phyloP scores from a whole-genome alignment of 2,113 vertebrate species.

The Halichoeres trimaculatus region DNA sequence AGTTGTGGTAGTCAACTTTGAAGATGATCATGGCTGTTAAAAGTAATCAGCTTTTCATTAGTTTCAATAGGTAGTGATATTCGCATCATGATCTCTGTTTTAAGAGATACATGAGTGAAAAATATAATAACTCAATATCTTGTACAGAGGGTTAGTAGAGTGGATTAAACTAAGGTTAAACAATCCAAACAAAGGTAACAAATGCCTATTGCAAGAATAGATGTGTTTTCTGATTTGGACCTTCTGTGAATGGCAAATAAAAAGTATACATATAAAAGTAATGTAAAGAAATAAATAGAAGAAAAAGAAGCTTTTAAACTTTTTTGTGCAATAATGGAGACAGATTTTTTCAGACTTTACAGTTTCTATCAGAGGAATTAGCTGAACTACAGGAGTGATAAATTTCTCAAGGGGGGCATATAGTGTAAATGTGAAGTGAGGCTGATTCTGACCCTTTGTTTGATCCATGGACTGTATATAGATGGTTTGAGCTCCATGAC shows the following conservation, averaged over 20 bases:
- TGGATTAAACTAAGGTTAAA: background rate
- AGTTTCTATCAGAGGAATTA: background rate
- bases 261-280: background rate
- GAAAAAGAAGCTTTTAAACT: background rate
- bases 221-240: background rate
- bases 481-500: no score
- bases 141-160: background rate
- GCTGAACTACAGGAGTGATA: background rate
- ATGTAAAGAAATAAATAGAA: no score
- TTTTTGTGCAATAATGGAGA: background rate
- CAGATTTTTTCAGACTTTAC: background rate
- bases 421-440: no score
- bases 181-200: background rate
- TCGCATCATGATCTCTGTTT: constrained; percentile 35
- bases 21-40: background rate
- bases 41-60: background rate
- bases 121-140: background rate
- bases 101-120: constrained; percentile 20
- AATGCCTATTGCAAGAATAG: background rate
- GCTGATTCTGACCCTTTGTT: no score
- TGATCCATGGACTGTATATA: no score
- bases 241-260: background rate
- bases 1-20: background rate
- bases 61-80: constrained; percentile 2
- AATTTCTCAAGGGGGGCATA: no score